These are phyloP conservation scores for Gallinago undulata DNA, from an alignment of 2,113 vertebrate genomes.

Conservation along the genomic window DNA sequence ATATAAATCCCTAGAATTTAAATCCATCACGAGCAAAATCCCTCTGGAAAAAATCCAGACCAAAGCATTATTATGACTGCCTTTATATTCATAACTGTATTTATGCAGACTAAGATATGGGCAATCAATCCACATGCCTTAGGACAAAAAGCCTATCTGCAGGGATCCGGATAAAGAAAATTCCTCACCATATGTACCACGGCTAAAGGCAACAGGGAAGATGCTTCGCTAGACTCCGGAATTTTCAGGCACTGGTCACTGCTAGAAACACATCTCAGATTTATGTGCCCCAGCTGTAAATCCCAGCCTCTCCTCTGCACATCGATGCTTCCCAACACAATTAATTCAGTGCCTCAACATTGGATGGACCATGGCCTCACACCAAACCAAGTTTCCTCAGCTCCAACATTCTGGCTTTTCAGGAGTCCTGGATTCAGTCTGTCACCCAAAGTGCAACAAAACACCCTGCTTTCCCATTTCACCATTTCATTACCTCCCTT, in stretches of 20 bases:
- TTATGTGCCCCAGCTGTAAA: neutral
- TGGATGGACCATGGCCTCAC: accelerated
- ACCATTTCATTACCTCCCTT: neutral
- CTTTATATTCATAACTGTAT: constrained; percentile 37
- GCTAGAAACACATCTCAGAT: neutral
- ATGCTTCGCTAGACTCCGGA: accelerated
- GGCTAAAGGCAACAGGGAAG: neutral
- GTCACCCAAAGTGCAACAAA: neutral
- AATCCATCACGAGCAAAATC: constrained; percentile 18
- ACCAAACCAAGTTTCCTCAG: neutral
- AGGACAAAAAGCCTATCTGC: constrained; percentile 22
- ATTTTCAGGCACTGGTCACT: neutral
- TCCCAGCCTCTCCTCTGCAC: neutral
- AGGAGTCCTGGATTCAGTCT: neutral
- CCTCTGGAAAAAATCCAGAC: neutral
- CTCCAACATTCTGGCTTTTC: neutral
- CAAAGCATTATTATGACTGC: neutral
- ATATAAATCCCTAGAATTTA: constrained; percentile 43
- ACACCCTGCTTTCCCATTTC: neutral
- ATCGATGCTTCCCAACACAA: neutral
- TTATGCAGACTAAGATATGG: constrained; percentile 52
- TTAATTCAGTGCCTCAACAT: neutral
- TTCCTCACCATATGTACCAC: neutral
- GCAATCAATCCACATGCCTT: constrained; percentile 35
- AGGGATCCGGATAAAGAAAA: constrained; percentile 1